phyloP scores from a whole-genome alignment of 2,797 vertebrate genomes.

The Morus bassanus region DNA sequence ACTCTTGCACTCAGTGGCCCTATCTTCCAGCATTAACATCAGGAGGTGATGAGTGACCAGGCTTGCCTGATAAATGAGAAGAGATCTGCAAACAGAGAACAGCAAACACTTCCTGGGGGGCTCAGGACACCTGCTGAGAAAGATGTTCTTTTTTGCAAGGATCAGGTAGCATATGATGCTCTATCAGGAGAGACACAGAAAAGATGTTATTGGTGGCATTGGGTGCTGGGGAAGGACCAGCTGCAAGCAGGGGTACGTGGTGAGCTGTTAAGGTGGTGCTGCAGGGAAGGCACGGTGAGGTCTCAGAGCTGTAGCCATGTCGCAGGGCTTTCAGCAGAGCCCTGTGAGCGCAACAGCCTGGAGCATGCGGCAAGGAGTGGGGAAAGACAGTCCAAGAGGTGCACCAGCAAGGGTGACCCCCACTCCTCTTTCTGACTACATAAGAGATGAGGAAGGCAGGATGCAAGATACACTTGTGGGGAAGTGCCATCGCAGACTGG shows the following conservation, averaged over 20 bases:
- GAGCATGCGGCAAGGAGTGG: rapidly evolving
- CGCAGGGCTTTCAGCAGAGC: not conserved
- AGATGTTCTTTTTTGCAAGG: slow-evolving; percentile 17
- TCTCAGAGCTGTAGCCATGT: not conserved
- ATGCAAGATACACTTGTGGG: rapidly evolving
- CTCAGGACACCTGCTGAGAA: slow-evolving; percentile 56
- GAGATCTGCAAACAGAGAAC: slow-evolving; percentile 55
- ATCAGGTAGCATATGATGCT: slow-evolving; percentile 17
- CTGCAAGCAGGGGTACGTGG: rapidly evolving
- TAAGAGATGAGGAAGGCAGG: not conserved
- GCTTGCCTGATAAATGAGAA: slow-evolving; percentile 56
- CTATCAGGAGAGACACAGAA: not conserved
- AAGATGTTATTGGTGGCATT: not conserved
- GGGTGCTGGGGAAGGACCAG: not conserved
- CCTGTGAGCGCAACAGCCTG: not conserved
- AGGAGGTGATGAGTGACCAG: slow-evolving; percentile 63
- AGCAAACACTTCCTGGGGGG: slow-evolving; percentile 60
- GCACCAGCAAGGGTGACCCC: not conserved
- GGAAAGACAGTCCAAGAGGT: not conserved
- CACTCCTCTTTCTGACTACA: not conserved
- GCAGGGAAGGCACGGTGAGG: rapidly evolving
- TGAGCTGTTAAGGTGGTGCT: not conserved
- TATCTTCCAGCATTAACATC: slow-evolving; percentile 57
- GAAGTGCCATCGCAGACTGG: not conserved
- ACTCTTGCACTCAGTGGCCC: slow-evolving; percentile 52